These are phyloP conservation scores for Dufourea novaeangliae DNA, from an alignment of 1,140 invertebrate genomes.

Conservation along the genomic window DNA sequence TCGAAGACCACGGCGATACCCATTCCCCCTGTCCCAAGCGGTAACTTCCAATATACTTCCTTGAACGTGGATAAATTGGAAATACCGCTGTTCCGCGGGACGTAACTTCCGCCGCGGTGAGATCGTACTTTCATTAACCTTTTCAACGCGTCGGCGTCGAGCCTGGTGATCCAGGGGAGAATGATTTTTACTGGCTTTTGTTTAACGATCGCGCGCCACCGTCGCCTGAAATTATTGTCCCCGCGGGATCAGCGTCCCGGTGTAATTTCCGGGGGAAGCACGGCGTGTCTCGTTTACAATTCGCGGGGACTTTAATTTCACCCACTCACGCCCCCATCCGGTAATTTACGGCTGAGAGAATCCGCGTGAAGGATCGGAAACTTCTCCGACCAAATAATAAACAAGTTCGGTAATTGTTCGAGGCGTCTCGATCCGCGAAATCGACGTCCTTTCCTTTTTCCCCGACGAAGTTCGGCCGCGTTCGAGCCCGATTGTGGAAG, in stretches of 20 bases:
- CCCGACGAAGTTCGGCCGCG: slow-evolving; percentile 29
- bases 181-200: slow-evolving; percentile 4
- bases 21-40: neutral
- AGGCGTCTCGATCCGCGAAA: slow-evolving; percentile 18
- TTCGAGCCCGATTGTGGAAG: slow-evolving; percentile 37
- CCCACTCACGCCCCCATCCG: neutral
- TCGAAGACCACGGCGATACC: neutral
- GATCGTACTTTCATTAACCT: slow-evolving; percentile 5
- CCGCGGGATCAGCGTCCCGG: neutral
- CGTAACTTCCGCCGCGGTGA: neutral
- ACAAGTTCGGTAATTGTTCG: slow-evolving; percentile 39
- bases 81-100: neutral
- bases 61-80: neutral
- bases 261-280: neutral
- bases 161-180: neutral
- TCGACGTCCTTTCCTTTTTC: slow-evolving; percentile 15
- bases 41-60: neutral
- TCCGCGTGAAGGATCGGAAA: too few species aligned
- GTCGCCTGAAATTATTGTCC: slow-evolving; percentile 3
- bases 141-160: neutral
- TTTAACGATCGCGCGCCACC: neutral
- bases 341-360: neutral
- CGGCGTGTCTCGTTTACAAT: too few species aligned
- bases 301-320: neutral
- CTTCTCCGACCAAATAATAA: slow-evolving; percentile 19